These are phyloP conservation scores for Ridgeia piscesae DNA, from an alignment of 1,140 invertebrate genomes.

Conservation along the genomic window DNA sequence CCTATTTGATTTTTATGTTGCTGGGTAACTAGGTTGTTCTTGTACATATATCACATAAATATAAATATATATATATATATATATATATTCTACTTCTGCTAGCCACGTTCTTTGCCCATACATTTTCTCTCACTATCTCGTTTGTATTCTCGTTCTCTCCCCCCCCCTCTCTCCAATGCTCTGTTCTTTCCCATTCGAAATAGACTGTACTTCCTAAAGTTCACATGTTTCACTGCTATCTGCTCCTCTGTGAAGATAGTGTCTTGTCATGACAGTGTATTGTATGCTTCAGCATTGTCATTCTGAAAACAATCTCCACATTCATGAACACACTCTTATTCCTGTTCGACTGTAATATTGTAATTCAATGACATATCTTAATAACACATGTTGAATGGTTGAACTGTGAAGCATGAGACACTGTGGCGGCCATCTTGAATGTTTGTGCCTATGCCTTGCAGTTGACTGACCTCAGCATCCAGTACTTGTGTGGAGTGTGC, in stretches of 20 bases:
- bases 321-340: neutral
- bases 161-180: neutral
- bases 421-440: neutral
- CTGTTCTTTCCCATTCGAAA: neutral
- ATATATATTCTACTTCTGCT: too few species aligned
- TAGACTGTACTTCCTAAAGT: neutral
- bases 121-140: too few species aligned
- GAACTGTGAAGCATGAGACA: neutral
- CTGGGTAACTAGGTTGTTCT: neutral
- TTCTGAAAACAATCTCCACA: neutral
- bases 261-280: too few species aligned
- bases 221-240: neutral
- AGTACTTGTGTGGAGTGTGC: constrained; percentile 59
- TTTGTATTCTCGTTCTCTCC: neutral
- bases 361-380: neutral
- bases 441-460: constrained; percentile 28
- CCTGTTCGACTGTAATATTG: too few species aligned
- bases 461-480: constrained; percentile 57
- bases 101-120: too few species aligned
- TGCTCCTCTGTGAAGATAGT: too few species aligned
- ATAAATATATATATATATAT: too few species aligned
- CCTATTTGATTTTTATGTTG: neutral
- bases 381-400: neutral
- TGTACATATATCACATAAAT: neutral
- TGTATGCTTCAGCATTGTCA: neutral